These are phyloP conservation scores for Daboia siamensis DNA, from an alignment of 2,113 vertebrate genomes.

Conservation along the genomic window DNA sequence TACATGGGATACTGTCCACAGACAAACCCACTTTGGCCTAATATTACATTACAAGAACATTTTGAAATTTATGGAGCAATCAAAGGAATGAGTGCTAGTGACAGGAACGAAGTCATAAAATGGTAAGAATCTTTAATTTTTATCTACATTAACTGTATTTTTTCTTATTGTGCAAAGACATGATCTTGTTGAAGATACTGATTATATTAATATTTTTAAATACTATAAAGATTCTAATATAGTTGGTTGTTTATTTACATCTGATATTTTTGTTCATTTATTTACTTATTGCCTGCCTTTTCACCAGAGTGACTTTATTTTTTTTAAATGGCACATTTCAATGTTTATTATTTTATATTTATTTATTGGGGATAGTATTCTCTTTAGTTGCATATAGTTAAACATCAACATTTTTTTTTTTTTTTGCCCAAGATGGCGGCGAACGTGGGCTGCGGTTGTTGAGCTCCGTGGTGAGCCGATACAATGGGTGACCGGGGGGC, in stretches of 20 bases:
- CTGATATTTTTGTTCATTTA: not conserved
- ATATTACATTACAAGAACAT: constrained; percentile 88
- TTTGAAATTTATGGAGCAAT: constrained; percentile 91
- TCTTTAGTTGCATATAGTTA: not conserved
- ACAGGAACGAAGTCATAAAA: constrained; percentile 78
- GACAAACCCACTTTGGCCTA: constrained; percentile 86
- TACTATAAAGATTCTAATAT: not conserved
- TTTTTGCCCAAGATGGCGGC: too few species aligned
- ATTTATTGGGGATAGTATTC: not conserved
- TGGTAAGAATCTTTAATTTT: constrained; percentile 66
- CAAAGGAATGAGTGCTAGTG: constrained; percentile 81
- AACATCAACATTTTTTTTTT: not conserved
- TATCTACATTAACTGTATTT: not conserved
- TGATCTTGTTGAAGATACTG: not conserved
- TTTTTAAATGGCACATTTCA: not conserved
- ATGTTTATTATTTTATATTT: not conserved
- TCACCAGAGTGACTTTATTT: not conserved
- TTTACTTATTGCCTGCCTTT: not conserved
- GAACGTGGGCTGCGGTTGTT: too few species aligned
- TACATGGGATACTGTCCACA: constrained; percentile 94
- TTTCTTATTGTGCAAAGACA: not conserved
- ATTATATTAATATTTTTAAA: not conserved
- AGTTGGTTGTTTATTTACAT: not conserved
- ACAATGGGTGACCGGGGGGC: too few species aligned
- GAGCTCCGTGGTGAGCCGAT: too few species aligned